A percentile compares a stretch with the other conserved stretches of the same genome.
Evolutionary conservation across 2,113 vertebrate genomes (phyloP).

Genomic region (Abramis brama): DNA sequence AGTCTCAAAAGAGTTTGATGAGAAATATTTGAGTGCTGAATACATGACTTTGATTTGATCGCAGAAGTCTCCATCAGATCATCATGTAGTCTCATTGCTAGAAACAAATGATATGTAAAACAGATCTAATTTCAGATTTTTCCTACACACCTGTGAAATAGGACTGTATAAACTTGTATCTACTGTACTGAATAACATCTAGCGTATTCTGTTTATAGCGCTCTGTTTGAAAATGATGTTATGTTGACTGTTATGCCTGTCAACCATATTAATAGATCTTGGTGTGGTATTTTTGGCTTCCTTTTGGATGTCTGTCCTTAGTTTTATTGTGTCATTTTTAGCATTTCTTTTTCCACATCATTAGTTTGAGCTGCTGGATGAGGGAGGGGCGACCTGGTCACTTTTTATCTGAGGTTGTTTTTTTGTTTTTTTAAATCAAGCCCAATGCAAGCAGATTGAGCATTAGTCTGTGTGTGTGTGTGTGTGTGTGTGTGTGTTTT

Average conservation of each 20-base stretch:
- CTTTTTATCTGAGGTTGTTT: not conserved
- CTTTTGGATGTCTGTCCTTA: not conserved
- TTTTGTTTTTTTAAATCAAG: conserved; percentile 13
- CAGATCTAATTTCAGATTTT: not conserved
- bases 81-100: too few relatives aligned
- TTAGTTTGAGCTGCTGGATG: not conserved
- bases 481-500: conserved; percentile 11
- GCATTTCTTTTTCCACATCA: not conserved
- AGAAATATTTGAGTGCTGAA: not conserved
- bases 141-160: not conserved
- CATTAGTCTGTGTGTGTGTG: conserved; percentile 24
- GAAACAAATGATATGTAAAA: not conserved
- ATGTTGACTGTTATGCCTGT: not conserved
- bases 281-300: not conserved
- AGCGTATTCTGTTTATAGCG: not conserved
- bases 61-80: too few relatives aligned
- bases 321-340: not conserved
- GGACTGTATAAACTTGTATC: not conserved
- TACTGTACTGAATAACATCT: not conserved
- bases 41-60: not conserved
- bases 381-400: conserved; percentile 10
- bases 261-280: conserved; percentile 3
- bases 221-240: not conserved
- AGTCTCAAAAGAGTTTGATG: not conserved
- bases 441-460: conserved; percentile 24